Evolutionary conservation across 2,113 vertebrate genomes (phyloP).

Genomic region (Pachypanchax playfairii): DNA sequence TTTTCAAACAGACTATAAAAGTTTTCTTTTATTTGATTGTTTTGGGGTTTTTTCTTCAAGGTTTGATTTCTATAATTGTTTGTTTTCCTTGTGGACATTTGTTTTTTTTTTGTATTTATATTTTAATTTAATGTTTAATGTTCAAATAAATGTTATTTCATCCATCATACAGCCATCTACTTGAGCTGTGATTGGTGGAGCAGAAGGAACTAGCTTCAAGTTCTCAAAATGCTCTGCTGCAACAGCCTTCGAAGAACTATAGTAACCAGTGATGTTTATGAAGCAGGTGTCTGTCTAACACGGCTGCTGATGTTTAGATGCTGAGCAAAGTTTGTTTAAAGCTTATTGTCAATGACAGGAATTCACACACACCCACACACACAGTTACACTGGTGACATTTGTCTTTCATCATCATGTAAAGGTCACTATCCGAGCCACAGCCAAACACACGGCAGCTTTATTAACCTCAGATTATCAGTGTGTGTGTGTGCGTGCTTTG

Average conservation of each 20-base stretch:
- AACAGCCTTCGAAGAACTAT: neutral
- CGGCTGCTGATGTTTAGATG: constrained; percentile 43
- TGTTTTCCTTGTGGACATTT: too few relatives aligned
- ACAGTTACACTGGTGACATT: constrained; percentile 42
- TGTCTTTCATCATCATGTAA: constrained; percentile 58
- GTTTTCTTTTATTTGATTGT: too few relatives aligned
- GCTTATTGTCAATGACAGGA: constrained; percentile 16
- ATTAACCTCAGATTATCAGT: constrained; percentile 45
- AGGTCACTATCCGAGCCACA: constrained; percentile 36
- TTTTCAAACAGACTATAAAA: too few relatives aligned
- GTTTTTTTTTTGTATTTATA: too few relatives aligned
- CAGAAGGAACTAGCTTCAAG: neutral
- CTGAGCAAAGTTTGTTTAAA: constrained; percentile 21
- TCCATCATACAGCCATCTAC: too few relatives aligned
- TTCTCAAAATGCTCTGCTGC: constrained; percentile 1
- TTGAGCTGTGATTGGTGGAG: neutral
- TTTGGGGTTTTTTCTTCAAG: too few relatives aligned
- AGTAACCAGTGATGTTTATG: constrained; percentile 5
- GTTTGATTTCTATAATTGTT: too few relatives aligned
- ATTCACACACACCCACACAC: constrained; percentile 12
- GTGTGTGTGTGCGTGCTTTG: constrained; percentile 17
- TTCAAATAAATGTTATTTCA: too few relatives aligned
- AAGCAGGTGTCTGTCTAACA: constrained; percentile 38
- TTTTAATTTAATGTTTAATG: too few relatives aligned
- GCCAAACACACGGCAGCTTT: constrained; percentile 43